Evolutionary conservation across 2,797 vertebrate species (phyloP).

Genomic region (Agapornis canus): DNA sequence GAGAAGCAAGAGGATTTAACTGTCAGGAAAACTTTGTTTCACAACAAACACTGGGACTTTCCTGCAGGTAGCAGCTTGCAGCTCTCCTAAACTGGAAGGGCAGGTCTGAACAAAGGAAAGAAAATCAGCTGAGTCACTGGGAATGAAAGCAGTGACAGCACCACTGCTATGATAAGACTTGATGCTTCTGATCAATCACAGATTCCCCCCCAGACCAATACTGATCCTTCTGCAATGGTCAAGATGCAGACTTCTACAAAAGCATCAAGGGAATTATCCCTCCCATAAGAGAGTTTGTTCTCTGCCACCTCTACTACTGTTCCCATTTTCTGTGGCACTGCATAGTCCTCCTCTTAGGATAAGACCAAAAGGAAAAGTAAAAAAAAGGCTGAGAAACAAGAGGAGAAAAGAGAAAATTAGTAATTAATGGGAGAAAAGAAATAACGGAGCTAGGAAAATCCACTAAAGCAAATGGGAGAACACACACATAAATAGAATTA

Average conservation of each 20-base stretch:
- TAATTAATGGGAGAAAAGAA: background rate
- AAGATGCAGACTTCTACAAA: background rate
- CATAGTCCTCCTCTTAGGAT: background rate
- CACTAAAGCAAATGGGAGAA: background rate
- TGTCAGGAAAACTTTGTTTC: background rate
- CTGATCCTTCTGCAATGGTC: background rate
- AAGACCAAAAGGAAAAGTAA: background rate
- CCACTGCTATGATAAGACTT: background rate
- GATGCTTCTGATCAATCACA: background rate
- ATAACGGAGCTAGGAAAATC: background rate
- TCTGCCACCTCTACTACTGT: background rate
- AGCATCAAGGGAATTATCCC: background rate
- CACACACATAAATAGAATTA: background rate
- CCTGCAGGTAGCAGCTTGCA: background rate
- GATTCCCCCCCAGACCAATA: background rate
- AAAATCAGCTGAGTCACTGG: background rate
- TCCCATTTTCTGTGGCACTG: background rate
- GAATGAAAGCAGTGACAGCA: background rate
- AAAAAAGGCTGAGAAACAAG: background rate
- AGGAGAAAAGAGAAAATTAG: background rate
- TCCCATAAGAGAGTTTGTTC: background rate
- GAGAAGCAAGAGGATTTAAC: background rate
- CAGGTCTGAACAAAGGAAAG: background rate
- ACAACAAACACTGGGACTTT: background rate
- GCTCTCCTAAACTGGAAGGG: background rate